Evolutionary conservation across 2,797 vertebrate species (phyloP).

Genomic region (Siniperca obscura): DNA sequence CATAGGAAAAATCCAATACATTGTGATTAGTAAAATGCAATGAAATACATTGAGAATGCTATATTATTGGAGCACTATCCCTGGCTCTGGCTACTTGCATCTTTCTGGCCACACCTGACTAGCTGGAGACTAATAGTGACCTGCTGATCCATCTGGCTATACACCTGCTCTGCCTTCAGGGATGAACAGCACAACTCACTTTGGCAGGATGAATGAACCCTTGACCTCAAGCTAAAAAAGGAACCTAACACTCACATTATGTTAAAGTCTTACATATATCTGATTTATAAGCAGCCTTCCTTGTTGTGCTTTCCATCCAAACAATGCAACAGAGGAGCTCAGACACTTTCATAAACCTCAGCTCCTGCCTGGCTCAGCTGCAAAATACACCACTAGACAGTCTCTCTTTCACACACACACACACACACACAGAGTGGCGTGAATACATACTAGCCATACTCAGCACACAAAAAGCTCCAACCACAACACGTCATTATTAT

Average conservation of each 20-base stretch:
- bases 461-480: background rate
- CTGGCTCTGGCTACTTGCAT: background rate
- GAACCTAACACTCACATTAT: constrained; percentile 20
- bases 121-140: constrained; percentile 39
- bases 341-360: constrained; percentile 25
- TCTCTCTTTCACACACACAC: background rate
- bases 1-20: background rate
- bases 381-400: constrained; percentile 3
- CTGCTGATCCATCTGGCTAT: constrained; percentile 70
- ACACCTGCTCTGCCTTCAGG: constrained; percentile 69
- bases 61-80: background rate
- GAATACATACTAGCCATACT: background rate
- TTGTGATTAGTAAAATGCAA: background rate
- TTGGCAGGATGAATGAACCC: constrained; percentile 1
- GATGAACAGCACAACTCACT: constrained; percentile 48
- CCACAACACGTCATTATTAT: background rate
- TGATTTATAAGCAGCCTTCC: constrained; percentile 15
- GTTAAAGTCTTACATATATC: background rate
- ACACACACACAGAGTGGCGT: background rate
- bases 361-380: background rate
- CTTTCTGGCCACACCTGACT: constrained; percentile 22
- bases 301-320: constrained; percentile 9
- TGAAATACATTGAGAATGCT: background rate
- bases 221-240: constrained; percentile 43
- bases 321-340: constrained; percentile 11